Percentiles rank a stretch among this genome's conserved stretches.
These are phyloP conservation scores for Drosophila antonietae DNA, from an alignment of 2,888 invertebrate species.

Conservation along the genomic window DNA sequence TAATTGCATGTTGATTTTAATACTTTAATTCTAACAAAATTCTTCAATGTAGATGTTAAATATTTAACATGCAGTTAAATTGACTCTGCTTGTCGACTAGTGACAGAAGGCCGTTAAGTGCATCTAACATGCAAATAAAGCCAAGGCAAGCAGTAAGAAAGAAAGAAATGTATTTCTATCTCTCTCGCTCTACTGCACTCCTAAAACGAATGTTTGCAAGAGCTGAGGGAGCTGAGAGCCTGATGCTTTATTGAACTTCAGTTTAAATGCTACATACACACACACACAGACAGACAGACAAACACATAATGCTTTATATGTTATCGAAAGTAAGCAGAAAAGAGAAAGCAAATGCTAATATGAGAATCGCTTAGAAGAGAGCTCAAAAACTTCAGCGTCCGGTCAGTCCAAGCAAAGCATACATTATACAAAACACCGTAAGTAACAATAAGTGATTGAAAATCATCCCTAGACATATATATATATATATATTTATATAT, in stretches of 20 bases:
- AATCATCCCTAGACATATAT: constrained; percentile 79
- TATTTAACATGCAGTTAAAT: constrained; percentile 3
- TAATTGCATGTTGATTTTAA: background rate
- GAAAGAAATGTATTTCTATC: background rate
- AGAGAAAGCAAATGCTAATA: constrained; percentile 3
- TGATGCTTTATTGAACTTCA: background rate
- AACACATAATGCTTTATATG: constrained; percentile 60
- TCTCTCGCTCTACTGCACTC: background rate
- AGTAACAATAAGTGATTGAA: constrained; percentile 83
- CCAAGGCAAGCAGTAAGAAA: background rate
- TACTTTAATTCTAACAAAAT: too few relatives aligned
- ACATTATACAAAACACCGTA: constrained; percentile 81
- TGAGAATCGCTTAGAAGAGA: constrained; percentile 17
- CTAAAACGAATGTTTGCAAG: background rate
- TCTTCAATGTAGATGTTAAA: background rate
- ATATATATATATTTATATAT: constrained; percentile 39
- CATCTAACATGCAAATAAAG: background rate
- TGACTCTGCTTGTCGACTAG: background rate
- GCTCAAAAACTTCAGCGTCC: constrained; percentile 11
- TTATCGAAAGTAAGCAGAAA: constrained; percentile 32
- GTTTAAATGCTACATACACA: constrained; percentile 20
- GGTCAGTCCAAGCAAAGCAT: constrained; percentile 66
- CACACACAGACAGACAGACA: constrained; percentile 13
- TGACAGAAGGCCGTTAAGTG: constrained; percentile 8
- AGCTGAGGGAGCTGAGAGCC: constrained; percentile 32